Evolutionary conservation across 2,113 vertebrate species (phyloP), one percentile per base, ranked within the genome.

Genomic region (Prochilodus magdalenae): DNA sequence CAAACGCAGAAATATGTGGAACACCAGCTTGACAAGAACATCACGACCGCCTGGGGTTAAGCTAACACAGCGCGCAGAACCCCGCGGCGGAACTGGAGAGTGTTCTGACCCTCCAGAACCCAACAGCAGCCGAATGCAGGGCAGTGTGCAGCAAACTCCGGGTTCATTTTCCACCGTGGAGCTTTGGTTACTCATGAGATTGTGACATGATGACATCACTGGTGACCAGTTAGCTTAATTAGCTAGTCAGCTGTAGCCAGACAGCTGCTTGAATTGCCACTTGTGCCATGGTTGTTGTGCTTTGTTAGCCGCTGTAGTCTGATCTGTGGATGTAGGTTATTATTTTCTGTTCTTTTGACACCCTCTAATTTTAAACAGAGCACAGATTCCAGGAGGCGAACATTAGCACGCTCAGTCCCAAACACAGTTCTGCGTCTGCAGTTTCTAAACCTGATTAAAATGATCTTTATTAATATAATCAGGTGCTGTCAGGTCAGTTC

Each of bases 1-100:
- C 27, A 4, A 63, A 15, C n/a, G 14, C 63, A 73, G 77, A 84
- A 80, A 65, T 80, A 84, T 84, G 83, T 22, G 44, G 22, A 60
- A 72, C 77, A 60, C 77, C 75, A 30, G 15, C 26, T 67, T 84
- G 79, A 83, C 49, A 5, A 59, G 70, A 67, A 47, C 49, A 11
- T 18, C 33, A 1, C 30, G 16, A 27, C 18, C 18, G 76, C 40
- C 71, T 60, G 71, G n/a, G 59, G 59, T 14, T 33, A 27, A 59
- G 71, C 47, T 65, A 44, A 16, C 53, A 40, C 49, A 49, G 71
- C 30, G 15, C 30, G 24, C 51, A 33, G 24, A 71, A 67, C 24
- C 59, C 53, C 33, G 65, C 63, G 5, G 63, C 4, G 26, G 40
- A 14, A 49, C 75, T 18, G 44, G 44, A 77, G 59, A 36, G 24